These are phyloP conservation scores for Aphelenchoides bicaudatus DNA, from an alignment of 2,888 invertebrate genomes.

Conservation along the genomic window DNA sequence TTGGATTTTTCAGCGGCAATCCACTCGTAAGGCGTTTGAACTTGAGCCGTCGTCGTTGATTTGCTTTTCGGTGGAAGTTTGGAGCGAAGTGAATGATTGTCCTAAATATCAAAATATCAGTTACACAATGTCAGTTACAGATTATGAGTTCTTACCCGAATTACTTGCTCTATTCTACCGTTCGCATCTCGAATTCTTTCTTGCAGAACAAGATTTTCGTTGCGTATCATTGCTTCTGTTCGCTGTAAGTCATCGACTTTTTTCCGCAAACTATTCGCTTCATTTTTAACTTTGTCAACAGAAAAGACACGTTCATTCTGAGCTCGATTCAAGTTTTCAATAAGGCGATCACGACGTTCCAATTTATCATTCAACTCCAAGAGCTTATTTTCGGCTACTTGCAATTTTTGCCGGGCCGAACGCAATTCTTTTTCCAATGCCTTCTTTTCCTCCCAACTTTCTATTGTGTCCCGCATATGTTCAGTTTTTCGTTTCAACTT, in stretches of 20 bases:
- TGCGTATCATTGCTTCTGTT: slow-evolving; percentile 22
- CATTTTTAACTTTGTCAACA: background rate
- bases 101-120: background rate
- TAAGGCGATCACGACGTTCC: slow-evolving; percentile 35
- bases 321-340: slow-evolving; percentile 32
- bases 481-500: slow-evolving; percentile 24
- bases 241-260: background rate
- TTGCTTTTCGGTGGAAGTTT: background rate
- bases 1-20: background rate
- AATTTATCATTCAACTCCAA: slow-evolving; percentile 30
- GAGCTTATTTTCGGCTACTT: slow-evolving; percentile 18
- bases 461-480: slow-evolving; percentile 25
- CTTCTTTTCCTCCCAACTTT: slow-evolving; percentile 38
- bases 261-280: background rate
- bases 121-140: background rate
- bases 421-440: slow-evolving; percentile 21
- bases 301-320: background rate
- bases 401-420: slow-evolving; percentile 23
- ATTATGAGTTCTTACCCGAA: slow-evolving; percentile 23
- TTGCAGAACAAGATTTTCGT: slow-evolving; percentile 22
- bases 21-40: slow-evolving; percentile 8
- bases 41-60: background rate
- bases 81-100: slow-evolving; percentile 5
- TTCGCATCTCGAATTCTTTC: slow-evolving; percentile 22
- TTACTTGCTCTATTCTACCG: slow-evolving; percentile 31